Evolutionary conservation across 2,797 vertebrate species (phyloP), one percentile per base, ranked within the genome.

Genomic region (Lepus townsendii): DNA sequence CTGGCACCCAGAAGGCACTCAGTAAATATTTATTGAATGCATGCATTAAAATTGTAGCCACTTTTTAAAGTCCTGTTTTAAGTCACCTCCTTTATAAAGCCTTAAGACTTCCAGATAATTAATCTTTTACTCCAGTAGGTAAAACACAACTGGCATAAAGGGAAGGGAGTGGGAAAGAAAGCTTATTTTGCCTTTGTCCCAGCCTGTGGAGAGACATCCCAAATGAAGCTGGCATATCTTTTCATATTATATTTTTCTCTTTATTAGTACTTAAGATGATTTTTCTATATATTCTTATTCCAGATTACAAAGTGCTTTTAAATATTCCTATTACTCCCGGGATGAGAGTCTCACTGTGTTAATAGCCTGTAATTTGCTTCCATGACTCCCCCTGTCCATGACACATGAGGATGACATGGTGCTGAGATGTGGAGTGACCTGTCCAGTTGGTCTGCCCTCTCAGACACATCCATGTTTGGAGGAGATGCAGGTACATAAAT

Each of bases 401-500:
- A 95, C 93, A 95, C 88, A 91, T 80, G 14, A 73, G 5, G 75
- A 65, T 73, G 75, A 76, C 69, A 95, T 57, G 71, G 84, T 30
- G 27, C 78, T 60, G 69, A 92, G 83, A 90, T 93, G 84, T 90
- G 77, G 92, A 93, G 90, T 86, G 85, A 80, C 79, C 90, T 66
- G 88, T 93, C 83, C 83, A 71, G 88, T 78, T 77, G 76, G 63
- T 47, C 72, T 77, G 69, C 63, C 76, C 54, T 96, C 38, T 13
- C 2, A 92, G 86, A 72, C 54, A 71, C 32, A 35, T 63, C n/a
- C 16, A 27, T 60, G 42, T 38, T 75, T 90, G 92, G 68, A 73
- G n/a, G 78, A 96, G 88, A 86, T 35, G 57, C 54, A 91, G 47
- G 78, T 27, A 88, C 47, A 88, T 62, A 93, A 68, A 62, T 83